phyloP scores from a whole-genome alignment of 2,888 invertebrate species.

The Diabrotica balteata region DNA sequence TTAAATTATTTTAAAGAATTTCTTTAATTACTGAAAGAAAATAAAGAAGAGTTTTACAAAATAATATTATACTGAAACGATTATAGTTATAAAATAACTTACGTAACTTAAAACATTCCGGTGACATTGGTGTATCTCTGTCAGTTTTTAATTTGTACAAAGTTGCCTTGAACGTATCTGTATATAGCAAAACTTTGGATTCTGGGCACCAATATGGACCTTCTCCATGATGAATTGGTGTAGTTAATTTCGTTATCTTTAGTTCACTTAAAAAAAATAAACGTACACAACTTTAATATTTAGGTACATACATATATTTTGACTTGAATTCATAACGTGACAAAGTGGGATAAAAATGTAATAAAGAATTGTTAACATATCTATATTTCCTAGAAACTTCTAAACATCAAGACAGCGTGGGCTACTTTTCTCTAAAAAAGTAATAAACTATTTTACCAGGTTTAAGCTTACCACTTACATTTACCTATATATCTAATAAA shows the following conservation, averaged over 20 bases:
- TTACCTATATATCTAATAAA: too few species aligned
- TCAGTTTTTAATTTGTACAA: constrained; percentile 45
- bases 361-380: too few species aligned
- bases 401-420: too few species aligned
- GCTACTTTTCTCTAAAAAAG: too few species aligned
- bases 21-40: neutral
- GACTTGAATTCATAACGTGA: too few species aligned
- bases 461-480: too few species aligned
- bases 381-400: too few species aligned
- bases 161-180: constrained; percentile 60
- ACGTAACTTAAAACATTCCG: constrained; percentile 14
- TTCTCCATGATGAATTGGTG: constrained; percentile 57
- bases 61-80: neutral
- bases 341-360: too few species aligned
- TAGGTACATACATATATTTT: too few species aligned
- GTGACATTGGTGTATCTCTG: constrained; percentile 3
- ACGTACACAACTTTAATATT: too few species aligned
- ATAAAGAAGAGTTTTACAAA: neutral
- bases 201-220: constrained; percentile 63
- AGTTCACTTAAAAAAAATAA: neutral
- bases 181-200: constrained; percentile 60
- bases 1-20: neutral
- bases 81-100: neutral
- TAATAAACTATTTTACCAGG: too few species aligned
- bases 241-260: constrained; percentile 35